A percentile compares a stretch with the other conserved stretches of the same genome.
Conservation (phyloP, 2,113 vertebrate genomes). For the Cervus canadensis region DNA sequence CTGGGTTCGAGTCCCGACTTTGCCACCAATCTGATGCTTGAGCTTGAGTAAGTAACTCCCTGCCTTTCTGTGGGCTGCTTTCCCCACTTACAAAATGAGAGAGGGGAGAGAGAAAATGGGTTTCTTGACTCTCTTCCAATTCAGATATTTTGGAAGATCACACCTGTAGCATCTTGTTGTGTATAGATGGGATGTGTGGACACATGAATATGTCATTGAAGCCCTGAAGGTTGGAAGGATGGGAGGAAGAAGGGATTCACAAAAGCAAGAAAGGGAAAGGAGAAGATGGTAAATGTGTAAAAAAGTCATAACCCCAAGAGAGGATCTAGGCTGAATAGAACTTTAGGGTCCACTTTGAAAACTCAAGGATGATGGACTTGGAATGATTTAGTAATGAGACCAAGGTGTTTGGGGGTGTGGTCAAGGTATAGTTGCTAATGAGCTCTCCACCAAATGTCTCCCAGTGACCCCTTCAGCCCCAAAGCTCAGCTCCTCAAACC, state of each 20-base stretch:
- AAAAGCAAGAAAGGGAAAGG: not conserved
- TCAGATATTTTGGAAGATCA: constrained; percentile 20
- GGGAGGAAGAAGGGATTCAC: not conserved
- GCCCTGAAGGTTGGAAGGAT: not conserved
- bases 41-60: constrained; percentile 67
- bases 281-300: not conserved
- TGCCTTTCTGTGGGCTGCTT: not conserved
- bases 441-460: not conserved
- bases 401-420: not conserved
- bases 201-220: not conserved
- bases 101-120: not conserved
- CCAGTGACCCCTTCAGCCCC: not conserved
- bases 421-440: not conserved
- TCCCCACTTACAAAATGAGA: not conserved
- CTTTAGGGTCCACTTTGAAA: constrained; percentile 9
- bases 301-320: not conserved
- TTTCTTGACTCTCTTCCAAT: not conserved
- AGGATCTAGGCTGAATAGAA: not conserved
- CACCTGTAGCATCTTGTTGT: not conserved
- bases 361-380: not conserved
- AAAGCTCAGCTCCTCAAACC: not conserved
- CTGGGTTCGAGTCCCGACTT: constrained; percentile 61
- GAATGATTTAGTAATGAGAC: not conserved
- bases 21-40: constrained; percentile 69
- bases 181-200: not conserved